These are phyloP conservation scores for Anolis carolinensis DNA, from an alignment of 2,113 vertebrate species.

Conservation along the genomic window DNA sequence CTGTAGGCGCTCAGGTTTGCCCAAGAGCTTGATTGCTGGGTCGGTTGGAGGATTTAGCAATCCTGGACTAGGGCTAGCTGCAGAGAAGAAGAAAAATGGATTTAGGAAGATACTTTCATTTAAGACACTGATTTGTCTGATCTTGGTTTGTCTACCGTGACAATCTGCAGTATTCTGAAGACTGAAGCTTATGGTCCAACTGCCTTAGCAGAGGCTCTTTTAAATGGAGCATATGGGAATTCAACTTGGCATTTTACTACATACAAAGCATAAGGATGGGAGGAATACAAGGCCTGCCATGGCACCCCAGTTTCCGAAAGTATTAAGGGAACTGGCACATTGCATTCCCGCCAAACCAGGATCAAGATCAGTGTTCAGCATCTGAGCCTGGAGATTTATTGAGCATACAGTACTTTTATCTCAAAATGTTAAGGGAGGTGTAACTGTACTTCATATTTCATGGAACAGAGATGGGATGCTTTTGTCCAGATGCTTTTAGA, in stretches of 20 bases:
- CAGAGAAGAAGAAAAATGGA: not conserved
- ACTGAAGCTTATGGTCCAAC: not conserved
- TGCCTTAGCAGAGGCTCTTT: not conserved
- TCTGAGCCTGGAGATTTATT: not conserved
- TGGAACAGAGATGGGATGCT: too few species aligned
- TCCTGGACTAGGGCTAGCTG: slow-evolving; percentile 73
- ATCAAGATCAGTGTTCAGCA: not conserved
- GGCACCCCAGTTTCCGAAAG: not conserved
- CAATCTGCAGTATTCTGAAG: not conserved
- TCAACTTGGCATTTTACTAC: too few species aligned
- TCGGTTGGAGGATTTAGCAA: slow-evolving; percentile 84
- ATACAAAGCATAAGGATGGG: too few species aligned
- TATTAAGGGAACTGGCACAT: not conserved
- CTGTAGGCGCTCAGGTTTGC: slow-evolving; percentile 81
- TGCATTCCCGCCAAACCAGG: too few species aligned
- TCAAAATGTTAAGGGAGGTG: not conserved
- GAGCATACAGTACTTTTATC: not conserved
- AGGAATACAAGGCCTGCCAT: not conserved
- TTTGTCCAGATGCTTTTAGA: too few species aligned
- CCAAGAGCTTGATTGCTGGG: slow-evolving; percentile 73
- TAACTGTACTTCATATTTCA: too few species aligned
- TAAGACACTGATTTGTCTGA: too few species aligned
- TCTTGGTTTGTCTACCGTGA: not conserved
- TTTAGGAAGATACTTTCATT: not conserved
- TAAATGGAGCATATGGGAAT: too few species aligned